Percentiles rank a stretch among this genome's conserved stretches.
Conservation (phyloP, 2,888 invertebrate genomes). For the Melinaea menophilus region DNA sequence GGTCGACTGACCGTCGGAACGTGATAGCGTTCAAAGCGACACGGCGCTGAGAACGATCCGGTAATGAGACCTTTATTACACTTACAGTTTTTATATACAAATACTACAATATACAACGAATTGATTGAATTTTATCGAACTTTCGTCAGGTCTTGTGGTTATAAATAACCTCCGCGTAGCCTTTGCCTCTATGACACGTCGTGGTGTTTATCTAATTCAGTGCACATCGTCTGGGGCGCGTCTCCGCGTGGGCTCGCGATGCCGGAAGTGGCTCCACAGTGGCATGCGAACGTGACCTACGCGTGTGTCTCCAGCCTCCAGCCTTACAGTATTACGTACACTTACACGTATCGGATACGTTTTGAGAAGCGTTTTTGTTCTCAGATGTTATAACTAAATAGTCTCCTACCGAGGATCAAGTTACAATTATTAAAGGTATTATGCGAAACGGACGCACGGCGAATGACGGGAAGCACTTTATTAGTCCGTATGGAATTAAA, state of each 20-base stretch:
- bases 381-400: no score
- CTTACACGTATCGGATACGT: background rate
- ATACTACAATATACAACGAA: background rate
- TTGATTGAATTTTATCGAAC: no score
- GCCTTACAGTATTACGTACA: background rate
- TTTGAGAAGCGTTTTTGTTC: no score
- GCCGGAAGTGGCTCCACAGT: slow-evolving; percentile 47
- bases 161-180: no score
- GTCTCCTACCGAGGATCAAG: no score
- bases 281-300: slow-evolving; percentile 50
- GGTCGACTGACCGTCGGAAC: slow-evolving; percentile 24
- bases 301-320: slow-evolving; percentile 37
- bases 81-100: background rate
- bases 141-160: no score
- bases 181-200: slow-evolving; percentile 23
- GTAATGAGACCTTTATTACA: slow-evolving; percentile 4
- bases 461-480: no score
- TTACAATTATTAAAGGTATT: no score
- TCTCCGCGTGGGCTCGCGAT: slow-evolving; percentile 33
- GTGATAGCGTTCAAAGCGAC: slow-evolving; percentile 27
- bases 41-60: slow-evolving; percentile 16
- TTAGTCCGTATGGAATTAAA: no score
- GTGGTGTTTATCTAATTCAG: slow-evolving; percentile 34
- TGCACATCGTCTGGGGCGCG: slow-evolving; percentile 31
- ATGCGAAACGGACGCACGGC: no score